These are phyloP conservation scores for Myioborus miniatus DNA, from an alignment of 2,797 vertebrate species.

Conservation along the genomic window DNA sequence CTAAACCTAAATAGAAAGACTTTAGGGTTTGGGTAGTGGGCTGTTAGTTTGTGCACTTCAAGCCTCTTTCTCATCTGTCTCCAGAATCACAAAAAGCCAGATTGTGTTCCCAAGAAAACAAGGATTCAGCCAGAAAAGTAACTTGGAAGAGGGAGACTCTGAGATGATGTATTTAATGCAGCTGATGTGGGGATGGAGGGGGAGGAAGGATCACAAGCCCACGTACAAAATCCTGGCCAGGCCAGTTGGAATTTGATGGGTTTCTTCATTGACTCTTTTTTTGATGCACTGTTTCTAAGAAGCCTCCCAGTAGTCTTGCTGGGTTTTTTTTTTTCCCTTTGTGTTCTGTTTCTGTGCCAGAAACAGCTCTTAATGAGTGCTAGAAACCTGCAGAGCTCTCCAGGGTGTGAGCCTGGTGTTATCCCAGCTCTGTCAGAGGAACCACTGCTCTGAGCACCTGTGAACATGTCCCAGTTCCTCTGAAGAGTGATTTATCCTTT, in stretches of 20 bases:
- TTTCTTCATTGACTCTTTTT: neutral
- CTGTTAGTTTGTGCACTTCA: neutral
- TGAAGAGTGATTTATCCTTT: neutral
- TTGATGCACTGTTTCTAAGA: neutral
- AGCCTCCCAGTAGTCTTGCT: neutral
- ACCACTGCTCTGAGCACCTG: neutral
- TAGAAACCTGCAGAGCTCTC: constrained; percentile 31
- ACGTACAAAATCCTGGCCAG: neutral
- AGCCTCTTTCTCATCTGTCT: neutral
- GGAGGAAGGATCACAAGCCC: neutral
- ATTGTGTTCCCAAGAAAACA: neutral
- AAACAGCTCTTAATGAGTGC: constrained; percentile 48
- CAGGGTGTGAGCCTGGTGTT: neutral
- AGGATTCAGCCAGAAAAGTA: neutral
- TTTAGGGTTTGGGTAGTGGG: neutral
- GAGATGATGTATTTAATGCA: neutral
- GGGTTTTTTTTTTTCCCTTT: accelerated
- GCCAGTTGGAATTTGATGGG: neutral
- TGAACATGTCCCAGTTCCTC: neutral
- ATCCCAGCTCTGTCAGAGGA: neutral
- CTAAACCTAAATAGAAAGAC: neutral
- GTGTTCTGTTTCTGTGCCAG: constrained; percentile 15
- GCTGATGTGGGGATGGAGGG: neutral
- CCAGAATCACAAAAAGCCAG: neutral
- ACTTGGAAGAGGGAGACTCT: neutral